Percentiles rank a stretch among this genome's conserved stretches.
Conservation (phyloP, 2,888 invertebrate species). For the Fragum whitleyi region DNA sequence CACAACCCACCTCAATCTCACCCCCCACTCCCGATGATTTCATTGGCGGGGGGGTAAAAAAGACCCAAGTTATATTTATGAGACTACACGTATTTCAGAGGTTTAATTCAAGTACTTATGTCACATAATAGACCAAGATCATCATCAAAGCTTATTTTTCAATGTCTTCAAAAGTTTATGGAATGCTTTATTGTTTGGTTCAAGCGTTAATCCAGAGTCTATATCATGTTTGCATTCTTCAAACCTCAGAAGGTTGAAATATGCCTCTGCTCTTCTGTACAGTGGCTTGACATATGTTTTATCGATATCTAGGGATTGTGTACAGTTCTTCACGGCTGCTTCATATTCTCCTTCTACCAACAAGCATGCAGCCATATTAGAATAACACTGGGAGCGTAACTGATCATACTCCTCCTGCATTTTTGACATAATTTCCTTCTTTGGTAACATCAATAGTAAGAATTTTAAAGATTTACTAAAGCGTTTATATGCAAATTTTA, state of each 20-base stretch:
- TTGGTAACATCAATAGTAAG: slow-evolving; percentile 86
- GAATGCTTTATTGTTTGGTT: slow-evolving; percentile 87
- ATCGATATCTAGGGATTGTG: slow-evolving; percentile 85
- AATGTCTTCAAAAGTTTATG: slow-evolving; percentile 86
- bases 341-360: slow-evolving; percentile 89
- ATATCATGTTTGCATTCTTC: slow-evolving; percentile 86
- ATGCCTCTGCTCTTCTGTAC: slow-evolving; percentile 86
- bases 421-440: slow-evolving; percentile 34
- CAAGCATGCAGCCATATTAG: slow-evolving; percentile 94
- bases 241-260: slow-evolving; percentile 82
- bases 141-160: not conserved
- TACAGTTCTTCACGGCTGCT: slow-evolving; percentile 89
- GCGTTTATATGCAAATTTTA: slow-evolving; percentile 90
- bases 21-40: too few relatives aligned
- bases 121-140: too few relatives aligned
- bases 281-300: slow-evolving; percentile 86
- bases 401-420: slow-evolving; percentile 49
- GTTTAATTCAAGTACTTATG: too few relatives aligned
- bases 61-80: too few relatives aligned
- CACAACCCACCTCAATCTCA: too few relatives aligned
- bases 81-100: too few relatives aligned
- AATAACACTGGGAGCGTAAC: slow-evolving; percentile 87
- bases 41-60: too few relatives aligned
- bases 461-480: slow-evolving; percentile 92
- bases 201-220: slow-evolving; percentile 89